Base-by-base conservation (phyloP, 2,113 vertebrate species). In the Saguinus imperator region DNA sequence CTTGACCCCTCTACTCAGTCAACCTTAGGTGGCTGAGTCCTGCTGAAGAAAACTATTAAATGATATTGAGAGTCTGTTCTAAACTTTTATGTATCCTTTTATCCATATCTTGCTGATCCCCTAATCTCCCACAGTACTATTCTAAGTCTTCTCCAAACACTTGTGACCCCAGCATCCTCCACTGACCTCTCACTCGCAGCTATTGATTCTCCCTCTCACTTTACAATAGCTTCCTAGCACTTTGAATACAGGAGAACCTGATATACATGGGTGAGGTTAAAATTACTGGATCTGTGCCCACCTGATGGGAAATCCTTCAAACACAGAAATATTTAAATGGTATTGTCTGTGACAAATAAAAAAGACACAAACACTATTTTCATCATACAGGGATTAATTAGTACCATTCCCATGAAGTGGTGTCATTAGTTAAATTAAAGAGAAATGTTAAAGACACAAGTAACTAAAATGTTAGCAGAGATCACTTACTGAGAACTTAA, bases 351-450 rank as follows among this genome's bases (percentile, higher is more conserved):
- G 18, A 27, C 18, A 88, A 50, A 13, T 32, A 76, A 61, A 61
- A 12, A 3, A 55, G 40, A 91, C 45, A 83, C 68, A 94, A 82
- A 94, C 21, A 87, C 6, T 45, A 3, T 75, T 90, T 96, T 94
- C 1, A 92, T 75, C 43, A 32, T 68, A 48, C 6, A 68, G 17
- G 40, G 18, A 50, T 72, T 58, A 89, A 82, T 75, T 66, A 75
- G 68, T 48, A 81, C 1, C 13, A 93, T 21, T 6, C 23, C 17
- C n/a, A 37, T 16, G 6, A 87, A 82, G 29, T 91, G 6, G 1
- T 35, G 5, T 35, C 40, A 81, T 87, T 58, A 40, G 35, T 73
- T 95, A 86, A 83, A 45, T 85, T 87, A 58, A 93, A 94, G 94
- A 52, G 7, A 96, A 87, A 92, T 87, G 16, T 84, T 92, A 95